These are phyloP conservation scores for Perdita meconis DNA, from an alignment of 2,888 invertebrate genomes.

Conservation along the genomic window DNA sequence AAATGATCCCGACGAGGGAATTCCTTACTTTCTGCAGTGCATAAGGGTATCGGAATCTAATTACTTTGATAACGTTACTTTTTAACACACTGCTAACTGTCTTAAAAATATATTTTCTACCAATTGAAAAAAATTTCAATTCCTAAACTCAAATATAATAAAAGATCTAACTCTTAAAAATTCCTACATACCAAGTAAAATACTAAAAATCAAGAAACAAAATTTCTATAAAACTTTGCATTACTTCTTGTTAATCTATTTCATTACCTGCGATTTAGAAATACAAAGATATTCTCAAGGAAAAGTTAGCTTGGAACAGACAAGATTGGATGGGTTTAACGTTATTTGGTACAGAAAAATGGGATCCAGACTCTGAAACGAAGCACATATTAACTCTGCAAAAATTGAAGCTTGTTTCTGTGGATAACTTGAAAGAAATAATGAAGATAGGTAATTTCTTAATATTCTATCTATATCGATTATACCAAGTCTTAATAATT, in stretches of 20 bases:
- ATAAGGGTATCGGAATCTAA: slow-evolving; percentile 59
- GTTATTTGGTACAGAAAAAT: slow-evolving; percentile 66
- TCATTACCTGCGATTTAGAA: slow-evolving; percentile 26
- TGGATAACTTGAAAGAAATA: slow-evolving; percentile 46
- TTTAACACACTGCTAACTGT: too few relatives aligned
- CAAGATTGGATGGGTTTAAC: slow-evolving; percentile 72
- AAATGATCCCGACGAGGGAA: slow-evolving; percentile 30
- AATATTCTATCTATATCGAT: neutral
- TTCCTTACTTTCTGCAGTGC: slow-evolving; percentile 63
- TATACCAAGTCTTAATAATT: too few relatives aligned
- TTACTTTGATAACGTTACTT: neutral
- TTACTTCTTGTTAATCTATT: neutral
- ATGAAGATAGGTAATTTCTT: slow-evolving; percentile 56
- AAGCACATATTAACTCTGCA: slow-evolving; percentile 64
- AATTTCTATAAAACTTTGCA: neutral
- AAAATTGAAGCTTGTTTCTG: slow-evolving; percentile 51
- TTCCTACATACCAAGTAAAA: neutral
- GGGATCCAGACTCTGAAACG: slow-evolving; percentile 51
- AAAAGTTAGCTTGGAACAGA: slow-evolving; percentile 69
- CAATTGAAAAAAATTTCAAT: too few relatives aligned
- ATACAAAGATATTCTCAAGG: slow-evolving; percentile 65
- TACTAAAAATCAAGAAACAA: too few relatives aligned
- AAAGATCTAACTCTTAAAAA: too few relatives aligned
- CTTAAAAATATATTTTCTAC: too few relatives aligned
- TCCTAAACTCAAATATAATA: too few relatives aligned